phyloP scores from a whole-genome alignment of 2,888 invertebrate genomes.

The Folsomia candida region DNA sequence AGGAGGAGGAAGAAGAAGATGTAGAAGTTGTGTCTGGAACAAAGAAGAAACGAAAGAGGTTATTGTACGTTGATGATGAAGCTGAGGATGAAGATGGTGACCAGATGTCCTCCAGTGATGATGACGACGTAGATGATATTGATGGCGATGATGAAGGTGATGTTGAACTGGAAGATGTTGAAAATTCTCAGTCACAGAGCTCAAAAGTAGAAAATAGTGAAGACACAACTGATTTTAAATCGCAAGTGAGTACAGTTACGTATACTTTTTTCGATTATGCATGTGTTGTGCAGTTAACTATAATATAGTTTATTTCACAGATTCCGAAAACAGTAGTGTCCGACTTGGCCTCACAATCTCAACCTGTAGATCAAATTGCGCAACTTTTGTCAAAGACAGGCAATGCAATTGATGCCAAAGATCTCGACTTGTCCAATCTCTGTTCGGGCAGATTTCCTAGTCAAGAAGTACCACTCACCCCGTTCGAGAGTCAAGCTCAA shows the following conservation, averaged over 20 bases:
- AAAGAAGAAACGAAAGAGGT: slow-evolving; percentile 57
- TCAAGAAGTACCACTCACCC: slow-evolving; percentile 53
- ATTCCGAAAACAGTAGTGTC: no score
- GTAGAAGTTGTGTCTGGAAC: slow-evolving; percentile 54
- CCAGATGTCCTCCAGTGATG: slow-evolving; percentile 13
- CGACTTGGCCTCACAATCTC: no score
- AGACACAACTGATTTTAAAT: no score
- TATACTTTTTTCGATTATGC: no score
- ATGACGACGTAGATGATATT: slow-evolving; percentile 18
- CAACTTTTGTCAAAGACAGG: slow-evolving; percentile 23
- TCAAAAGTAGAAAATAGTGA: no score
- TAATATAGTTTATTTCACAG: no score
- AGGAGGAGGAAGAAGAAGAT: slow-evolving; percentile 28
- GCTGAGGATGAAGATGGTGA: slow-evolving; percentile 53
- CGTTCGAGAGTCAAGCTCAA: slow-evolving; percentile 41
- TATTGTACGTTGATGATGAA: slow-evolving; percentile 31
- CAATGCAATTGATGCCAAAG: neutral
- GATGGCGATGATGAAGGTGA: slow-evolving; percentile 27
- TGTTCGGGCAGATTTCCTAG: slow-evolving; percentile 62
- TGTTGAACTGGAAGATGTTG: slow-evolving; percentile 55
- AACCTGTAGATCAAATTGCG: no score
- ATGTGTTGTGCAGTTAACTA: no score
- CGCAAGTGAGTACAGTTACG: no score
- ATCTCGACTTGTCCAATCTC: slow-evolving; percentile 54
- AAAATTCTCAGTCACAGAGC: neutral